Conservation (phyloP, 2,797 vertebrate genomes). For the Xenops minutus region DNA sequence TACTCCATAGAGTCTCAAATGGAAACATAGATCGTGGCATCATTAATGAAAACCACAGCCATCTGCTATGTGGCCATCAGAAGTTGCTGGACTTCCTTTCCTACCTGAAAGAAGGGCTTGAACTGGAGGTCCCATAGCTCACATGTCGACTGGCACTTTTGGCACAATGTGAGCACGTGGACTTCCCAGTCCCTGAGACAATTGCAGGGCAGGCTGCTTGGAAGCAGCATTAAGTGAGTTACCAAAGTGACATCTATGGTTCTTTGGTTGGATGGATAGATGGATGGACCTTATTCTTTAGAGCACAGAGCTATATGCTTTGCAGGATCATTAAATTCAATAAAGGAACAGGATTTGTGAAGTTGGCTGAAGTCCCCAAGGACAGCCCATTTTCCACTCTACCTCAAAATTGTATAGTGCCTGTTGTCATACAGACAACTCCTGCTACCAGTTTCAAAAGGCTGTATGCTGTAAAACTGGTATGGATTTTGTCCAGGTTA, state of each 20-base stretch:
- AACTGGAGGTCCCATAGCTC: background rate
- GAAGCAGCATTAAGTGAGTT: background rate
- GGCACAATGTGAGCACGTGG: background rate
- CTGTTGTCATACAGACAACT: background rate
- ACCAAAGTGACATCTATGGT: fast-evolving
- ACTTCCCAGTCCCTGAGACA: background rate
- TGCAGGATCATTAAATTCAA: background rate
- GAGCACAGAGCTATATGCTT: background rate
- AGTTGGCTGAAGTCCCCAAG: background rate
- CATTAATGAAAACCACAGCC: background rate
- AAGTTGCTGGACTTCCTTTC: background rate
- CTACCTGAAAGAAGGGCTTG: background rate
- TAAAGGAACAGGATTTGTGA: background rate
- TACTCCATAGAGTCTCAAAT: background rate
- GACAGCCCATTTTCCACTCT: background rate
- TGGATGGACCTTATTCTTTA: background rate
- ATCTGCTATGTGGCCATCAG: background rate
- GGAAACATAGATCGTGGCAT: background rate
- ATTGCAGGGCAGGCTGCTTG: background rate
- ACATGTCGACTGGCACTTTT: background rate
- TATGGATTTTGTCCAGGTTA: background rate
- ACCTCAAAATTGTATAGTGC: background rate
- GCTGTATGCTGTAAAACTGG: background rate
- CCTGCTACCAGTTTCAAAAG: background rate
- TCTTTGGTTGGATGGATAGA: background rate